Evolutionary conservation across 2,888 invertebrate species (phyloP).

Genomic region (Tricholauxania praeusta): DNA sequence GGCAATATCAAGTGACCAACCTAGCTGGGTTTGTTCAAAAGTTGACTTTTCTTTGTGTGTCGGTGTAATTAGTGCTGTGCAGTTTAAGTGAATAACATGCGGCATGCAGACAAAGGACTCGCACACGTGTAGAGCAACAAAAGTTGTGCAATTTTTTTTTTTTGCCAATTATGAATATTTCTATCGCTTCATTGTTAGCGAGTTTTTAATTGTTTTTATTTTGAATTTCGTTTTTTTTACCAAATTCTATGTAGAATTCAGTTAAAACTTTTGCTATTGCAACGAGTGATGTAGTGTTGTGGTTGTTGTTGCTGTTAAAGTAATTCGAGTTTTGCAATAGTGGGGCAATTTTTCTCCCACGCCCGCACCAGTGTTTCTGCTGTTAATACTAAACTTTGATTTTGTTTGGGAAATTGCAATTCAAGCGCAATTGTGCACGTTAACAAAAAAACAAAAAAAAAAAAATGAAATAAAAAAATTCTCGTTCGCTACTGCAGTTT

Average conservation of each 20-base stretch:
- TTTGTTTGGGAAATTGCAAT: background rate
- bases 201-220: background rate
- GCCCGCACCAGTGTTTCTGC: background rate
- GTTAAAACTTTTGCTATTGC: conserved; percentile 12
- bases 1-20: no score
- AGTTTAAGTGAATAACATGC: no score
- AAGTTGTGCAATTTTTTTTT: background rate
- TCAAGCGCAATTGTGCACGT: background rate
- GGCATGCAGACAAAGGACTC: no score
- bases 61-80: no score
- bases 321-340: background rate
- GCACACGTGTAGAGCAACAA: background rate
- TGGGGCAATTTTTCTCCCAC: background rate
- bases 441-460: background rate
- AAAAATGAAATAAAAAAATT: background rate
- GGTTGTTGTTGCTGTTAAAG: conserved; percentile 2
- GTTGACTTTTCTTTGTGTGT: no score
- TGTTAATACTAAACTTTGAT: background rate
- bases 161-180: background rate
- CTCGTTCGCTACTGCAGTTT: background rate
- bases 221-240: background rate
- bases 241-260: background rate
- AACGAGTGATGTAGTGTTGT: background rate
- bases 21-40: no score
- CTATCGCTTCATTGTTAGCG: background rate